phyloP scores from a whole-genome alignment of 2,888 invertebrate species.

The Rotaria socialis region DNA sequence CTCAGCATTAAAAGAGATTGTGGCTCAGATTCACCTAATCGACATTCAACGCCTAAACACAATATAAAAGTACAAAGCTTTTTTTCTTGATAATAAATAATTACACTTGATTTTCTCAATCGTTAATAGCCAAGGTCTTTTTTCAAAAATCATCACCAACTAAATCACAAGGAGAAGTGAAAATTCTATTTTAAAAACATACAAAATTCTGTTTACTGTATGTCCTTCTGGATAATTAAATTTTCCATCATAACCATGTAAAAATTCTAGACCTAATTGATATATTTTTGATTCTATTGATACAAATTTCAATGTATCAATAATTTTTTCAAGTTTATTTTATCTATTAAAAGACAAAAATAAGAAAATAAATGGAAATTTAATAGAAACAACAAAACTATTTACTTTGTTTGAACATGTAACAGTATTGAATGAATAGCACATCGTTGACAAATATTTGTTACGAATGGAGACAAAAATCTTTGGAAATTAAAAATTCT shows the following conservation, averaged over 20 bases:
- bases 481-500: neutral
- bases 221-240: neutral
- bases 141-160: neutral
- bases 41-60: neutral
- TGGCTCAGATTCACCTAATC: neutral
- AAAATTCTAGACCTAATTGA: conserved; percentile 13
- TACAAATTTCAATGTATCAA: neutral
- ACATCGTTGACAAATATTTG: neutral
- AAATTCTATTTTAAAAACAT: too few relatives aligned
- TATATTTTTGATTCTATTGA: neutral
- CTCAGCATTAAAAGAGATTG: neutral
- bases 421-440: neutral
- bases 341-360: neutral
- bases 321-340: neutral
- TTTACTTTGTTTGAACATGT: neutral
- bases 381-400: too few relatives aligned
- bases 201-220: neutral
- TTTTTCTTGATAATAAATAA: neutral
- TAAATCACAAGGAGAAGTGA: neutral
- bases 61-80: neutral
- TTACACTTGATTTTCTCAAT: neutral
- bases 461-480: neutral
- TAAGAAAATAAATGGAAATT: too few relatives aligned
- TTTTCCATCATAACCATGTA: neutral
- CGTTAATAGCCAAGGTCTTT: neutral